Base-by-base conservation (phyloP, 2,113 vertebrate species). In the Coreoperca whiteheadi region DNA sequence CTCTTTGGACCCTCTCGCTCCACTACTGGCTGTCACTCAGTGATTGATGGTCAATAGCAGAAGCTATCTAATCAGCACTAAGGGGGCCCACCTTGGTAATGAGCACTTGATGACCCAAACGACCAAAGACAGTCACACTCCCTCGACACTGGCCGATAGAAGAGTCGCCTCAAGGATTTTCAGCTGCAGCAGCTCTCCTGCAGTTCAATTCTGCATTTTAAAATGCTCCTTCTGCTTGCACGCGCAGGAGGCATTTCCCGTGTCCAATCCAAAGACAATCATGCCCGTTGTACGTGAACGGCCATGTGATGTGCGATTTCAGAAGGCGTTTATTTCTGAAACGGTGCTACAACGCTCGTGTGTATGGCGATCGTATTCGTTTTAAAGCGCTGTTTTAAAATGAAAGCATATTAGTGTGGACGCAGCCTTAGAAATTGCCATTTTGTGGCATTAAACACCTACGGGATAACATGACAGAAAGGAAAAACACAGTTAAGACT, bases 11-110 rank as follows among this genome's bases (percentile, higher is more conserved):
- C 61, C 37, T 25, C 1, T 20, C 4, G 0, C 39, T 39, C 28
- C 2, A 3, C 57, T 67, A 74, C 80, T 6, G 21, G 54, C 87
- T 56, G 88, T 78, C 82, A 50, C 72, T 10, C 0, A 5, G 20
- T 91, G 91, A 93, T 79, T 82, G 87, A 90, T 87, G 80, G 57
- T 54, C 72, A 67, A 70, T 79, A 69, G 78, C 32, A 28, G 72
- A 48, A 67, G 71, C 51, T 86, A 93, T 94, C 93, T 92, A 91
- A 94, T 93, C 91, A 76, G 84, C 74, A 25, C 67, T 73, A 83
- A 80, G 23, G 12, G 50, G 74, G 61, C 43, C 72, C 32, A 25
- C 1, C 30, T 57, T 50, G 79, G 46, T 91, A 91, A 93, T 39
- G 90, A 90, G 84, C 77, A 9, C 81, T 86, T 85, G 63, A 91